Evolutionary conservation across 2,113 vertebrate genomes (phyloP).

Genomic region (Riparia riparia): DNA sequence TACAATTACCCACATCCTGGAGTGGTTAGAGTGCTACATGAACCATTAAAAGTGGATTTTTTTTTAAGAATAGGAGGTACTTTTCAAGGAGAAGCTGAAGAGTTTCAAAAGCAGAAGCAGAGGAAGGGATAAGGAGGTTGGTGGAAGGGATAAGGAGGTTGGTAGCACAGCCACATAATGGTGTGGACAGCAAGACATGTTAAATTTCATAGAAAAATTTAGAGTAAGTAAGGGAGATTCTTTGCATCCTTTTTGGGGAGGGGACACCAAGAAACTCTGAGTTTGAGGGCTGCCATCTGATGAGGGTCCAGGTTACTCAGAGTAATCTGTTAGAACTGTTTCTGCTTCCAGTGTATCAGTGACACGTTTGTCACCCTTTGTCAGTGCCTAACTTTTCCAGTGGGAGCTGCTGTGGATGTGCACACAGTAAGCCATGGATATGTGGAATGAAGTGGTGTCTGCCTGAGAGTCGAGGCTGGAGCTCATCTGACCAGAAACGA

Average conservation of each 20-base stretch:
- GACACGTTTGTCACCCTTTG: neutral
- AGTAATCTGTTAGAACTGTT: neutral
- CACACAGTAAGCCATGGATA: neutral
- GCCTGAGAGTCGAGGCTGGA: neutral
- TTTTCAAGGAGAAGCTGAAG: neutral
- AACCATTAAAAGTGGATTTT: neutral
- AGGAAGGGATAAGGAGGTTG: neutral
- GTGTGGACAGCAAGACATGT: neutral
- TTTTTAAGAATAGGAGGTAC: neutral
- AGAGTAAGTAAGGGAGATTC: neutral
- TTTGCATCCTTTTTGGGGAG: neutral
- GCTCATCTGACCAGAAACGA: neutral
- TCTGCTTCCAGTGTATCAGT: neutral
- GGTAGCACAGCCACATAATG: too few species aligned
- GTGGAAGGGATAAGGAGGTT: neutral
- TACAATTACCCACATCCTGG: slow-evolving; percentile 12
- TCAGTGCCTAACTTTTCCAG: accelerated
- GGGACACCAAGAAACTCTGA: neutral
- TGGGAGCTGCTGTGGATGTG: neutral
- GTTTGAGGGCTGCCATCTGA: neutral
- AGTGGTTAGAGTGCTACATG: neutral
- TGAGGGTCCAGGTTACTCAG: neutral
- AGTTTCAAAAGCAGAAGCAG: neutral
- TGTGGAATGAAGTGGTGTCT: neutral
- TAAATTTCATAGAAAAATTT: neutral